Percentiles rank a stretch among this genome's conserved stretches.
Evolutionary conservation across 1,140 invertebrate genomes (phyloP).

Genomic region (Anthonomus grandis): DNA sequence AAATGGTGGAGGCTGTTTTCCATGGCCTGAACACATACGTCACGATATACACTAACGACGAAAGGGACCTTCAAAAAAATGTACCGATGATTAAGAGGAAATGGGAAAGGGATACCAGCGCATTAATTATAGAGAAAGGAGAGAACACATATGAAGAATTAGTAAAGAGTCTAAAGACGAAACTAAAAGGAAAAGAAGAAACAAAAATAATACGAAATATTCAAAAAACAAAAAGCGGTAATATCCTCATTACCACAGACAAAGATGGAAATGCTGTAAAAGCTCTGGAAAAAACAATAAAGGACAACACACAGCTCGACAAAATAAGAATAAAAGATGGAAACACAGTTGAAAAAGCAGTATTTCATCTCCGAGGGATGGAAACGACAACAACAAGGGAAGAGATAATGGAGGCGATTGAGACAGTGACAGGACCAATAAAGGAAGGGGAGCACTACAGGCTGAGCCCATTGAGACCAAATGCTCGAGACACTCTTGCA

Average conservation of each 20-base stretch:
- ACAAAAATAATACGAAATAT: background rate
- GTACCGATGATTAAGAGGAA: too few species aligned
- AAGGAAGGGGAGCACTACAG: background rate
- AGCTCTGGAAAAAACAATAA: background rate
- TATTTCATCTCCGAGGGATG: background rate
- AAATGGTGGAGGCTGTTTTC: background rate
- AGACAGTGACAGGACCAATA: background rate
- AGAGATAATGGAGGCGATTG: background rate
- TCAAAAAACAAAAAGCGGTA: background rate
- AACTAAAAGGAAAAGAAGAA: background rate
- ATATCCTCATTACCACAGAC: background rate
- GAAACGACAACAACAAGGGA: background rate
- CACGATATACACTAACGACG: background rate
- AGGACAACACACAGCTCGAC: background rate
- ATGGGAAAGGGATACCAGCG: background rate
- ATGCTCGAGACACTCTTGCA: too few species aligned
- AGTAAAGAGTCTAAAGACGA: background rate
- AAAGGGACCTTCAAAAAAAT: background rate
- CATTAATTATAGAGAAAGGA: background rate
- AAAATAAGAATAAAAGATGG: background rate
- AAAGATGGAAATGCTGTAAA: background rate
- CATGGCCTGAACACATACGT: background rate
- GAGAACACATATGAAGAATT: background rate
- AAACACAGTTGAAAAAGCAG: background rate
- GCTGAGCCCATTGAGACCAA: too few species aligned